phyloP scores from a whole-genome alignment of 2,888 invertebrate species.

The Drosophila sordidula region DNA sequence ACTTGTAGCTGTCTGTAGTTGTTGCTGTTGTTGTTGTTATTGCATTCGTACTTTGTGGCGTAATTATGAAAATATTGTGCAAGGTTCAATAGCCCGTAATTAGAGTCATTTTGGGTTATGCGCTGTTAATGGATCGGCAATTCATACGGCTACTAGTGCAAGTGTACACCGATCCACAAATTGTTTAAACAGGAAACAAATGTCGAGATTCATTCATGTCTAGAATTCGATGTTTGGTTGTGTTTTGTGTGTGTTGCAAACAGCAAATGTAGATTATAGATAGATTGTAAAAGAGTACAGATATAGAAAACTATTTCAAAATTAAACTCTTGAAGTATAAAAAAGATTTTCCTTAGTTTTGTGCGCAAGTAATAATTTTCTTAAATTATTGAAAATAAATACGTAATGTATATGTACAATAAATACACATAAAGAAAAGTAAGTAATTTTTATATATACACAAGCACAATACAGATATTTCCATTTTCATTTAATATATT shows the following conservation, averaged over 20 bases:
- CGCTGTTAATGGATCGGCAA: conserved; percentile 35
- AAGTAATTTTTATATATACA: too few relatives aligned
- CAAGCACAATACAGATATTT: too few relatives aligned
- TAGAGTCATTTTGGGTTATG: conserved; percentile 47
- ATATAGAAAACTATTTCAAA: neutral
- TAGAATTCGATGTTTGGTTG: conserved; percentile 7
- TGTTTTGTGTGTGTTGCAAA: conserved; percentile 3
- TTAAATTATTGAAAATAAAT: too few relatives aligned
- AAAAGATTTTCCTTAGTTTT: too few relatives aligned
- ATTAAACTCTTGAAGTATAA: too few relatives aligned
- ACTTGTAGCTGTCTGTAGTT: conserved; percentile 32
- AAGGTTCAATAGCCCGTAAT: conserved; percentile 75
- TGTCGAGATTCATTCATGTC: conserved; percentile 25
- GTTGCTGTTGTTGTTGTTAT: conserved; percentile 1
- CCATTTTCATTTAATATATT: too few relatives aligned
- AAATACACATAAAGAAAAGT: too few relatives aligned
- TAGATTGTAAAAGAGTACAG: too few relatives aligned
- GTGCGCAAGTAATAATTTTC: too few relatives aligned
- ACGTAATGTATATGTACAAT: too few relatives aligned
- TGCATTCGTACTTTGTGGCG: conserved; percentile 44
- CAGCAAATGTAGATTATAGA: neutral
- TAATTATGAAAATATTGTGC: conserved; percentile 79
- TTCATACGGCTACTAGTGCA: neutral
- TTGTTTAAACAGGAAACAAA: conserved; percentile 35
- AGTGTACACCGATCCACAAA: conserved; percentile 10